Evolutionary conservation across 2,888 invertebrate species (phyloP).

Genomic region (Helobdella robusta): DNA sequence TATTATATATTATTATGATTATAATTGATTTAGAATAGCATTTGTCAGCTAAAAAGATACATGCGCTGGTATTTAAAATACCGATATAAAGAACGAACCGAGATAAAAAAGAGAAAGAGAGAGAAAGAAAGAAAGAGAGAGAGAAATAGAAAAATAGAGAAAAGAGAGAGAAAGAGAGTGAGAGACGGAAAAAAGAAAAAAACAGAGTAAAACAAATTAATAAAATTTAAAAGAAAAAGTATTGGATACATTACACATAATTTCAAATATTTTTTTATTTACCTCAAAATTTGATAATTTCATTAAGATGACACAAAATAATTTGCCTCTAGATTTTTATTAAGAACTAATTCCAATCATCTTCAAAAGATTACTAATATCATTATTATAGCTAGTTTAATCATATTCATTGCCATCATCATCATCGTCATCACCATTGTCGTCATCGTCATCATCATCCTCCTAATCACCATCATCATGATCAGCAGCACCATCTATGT

Average conservation of each 20-base stretch:
- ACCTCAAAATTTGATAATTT: not conserved
- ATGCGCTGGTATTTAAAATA: too few species aligned
- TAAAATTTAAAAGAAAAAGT: not conserved
- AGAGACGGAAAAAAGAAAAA: not conserved
- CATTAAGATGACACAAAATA: not conserved
- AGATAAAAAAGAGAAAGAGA: not conserved
- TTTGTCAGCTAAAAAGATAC: too few species aligned
- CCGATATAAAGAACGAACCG: not conserved
- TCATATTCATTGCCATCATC: not conserved
- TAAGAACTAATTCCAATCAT: not conserved
- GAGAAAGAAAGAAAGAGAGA: not conserved
- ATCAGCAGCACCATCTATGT: slow-evolving; percentile 25
- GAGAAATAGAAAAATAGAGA: not conserved
- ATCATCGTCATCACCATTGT: not conserved
- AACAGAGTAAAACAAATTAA: not conserved
- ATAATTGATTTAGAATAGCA: too few species aligned
- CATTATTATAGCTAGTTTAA: not conserved
- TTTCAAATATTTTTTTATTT: too few species aligned
- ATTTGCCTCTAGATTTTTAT: not conserved
- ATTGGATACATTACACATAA: too few species aligned
- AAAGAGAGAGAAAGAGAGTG: slow-evolving; percentile 5
- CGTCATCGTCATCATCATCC: slow-evolving; percentile 60
- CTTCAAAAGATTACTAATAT: not conserved
- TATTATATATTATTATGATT: too few species aligned
- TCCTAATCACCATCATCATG: slow-evolving; percentile 58